A percentile compares a stretch with the other conserved stretches of the same genome.
Conservation (phyloP, 2,888 invertebrate species). For the Protula sp. region DNA sequence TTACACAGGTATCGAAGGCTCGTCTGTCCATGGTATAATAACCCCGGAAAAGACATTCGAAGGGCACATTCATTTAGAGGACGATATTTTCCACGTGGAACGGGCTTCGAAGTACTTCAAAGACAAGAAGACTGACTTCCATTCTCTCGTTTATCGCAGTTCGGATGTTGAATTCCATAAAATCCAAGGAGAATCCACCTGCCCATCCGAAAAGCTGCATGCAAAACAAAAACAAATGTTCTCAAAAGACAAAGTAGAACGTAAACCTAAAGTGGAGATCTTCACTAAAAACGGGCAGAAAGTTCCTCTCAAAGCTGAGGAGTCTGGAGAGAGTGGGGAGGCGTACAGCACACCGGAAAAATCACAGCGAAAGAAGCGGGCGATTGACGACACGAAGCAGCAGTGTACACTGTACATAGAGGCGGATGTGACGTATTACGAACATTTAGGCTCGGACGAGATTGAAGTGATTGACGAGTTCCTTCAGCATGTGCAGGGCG, state of each 20-base stretch:
- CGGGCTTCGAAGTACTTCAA: not conserved
- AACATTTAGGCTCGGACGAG: slow-evolving; percentile 55
- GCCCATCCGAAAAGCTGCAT: not conserved
- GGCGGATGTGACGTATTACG: slow-evolving; percentile 30
- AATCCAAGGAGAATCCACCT: not conserved
- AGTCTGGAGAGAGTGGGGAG: too few relatives aligned
- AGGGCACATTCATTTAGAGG: not conserved
- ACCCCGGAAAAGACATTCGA: not conserved
- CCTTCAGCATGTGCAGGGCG: slow-evolving; percentile 88
- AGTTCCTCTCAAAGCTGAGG: not conserved
- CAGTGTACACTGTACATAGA: slow-evolving; percentile 33
- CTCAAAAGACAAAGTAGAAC: too few relatives aligned
- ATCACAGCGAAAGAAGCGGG: slow-evolving; percentile 22
- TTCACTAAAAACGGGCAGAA: not conserved
- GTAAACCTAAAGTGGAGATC: too few relatives aligned
- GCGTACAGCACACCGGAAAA: not conserved
- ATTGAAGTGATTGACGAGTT: slow-evolving; percentile 92
- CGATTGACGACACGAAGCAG: slow-evolving; percentile 72
- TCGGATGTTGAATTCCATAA: not conserved
- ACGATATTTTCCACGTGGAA: not conserved
- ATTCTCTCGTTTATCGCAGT: not conserved
- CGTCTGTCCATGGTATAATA: not conserved
- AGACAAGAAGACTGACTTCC: not conserved
- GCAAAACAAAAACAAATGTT: too few relatives aligned
- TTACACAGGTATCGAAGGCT: not conserved